Evolutionary conservation across 2,888 invertebrate species (phyloP).

Genomic region (Tetrapedia diversipes): DNA sequence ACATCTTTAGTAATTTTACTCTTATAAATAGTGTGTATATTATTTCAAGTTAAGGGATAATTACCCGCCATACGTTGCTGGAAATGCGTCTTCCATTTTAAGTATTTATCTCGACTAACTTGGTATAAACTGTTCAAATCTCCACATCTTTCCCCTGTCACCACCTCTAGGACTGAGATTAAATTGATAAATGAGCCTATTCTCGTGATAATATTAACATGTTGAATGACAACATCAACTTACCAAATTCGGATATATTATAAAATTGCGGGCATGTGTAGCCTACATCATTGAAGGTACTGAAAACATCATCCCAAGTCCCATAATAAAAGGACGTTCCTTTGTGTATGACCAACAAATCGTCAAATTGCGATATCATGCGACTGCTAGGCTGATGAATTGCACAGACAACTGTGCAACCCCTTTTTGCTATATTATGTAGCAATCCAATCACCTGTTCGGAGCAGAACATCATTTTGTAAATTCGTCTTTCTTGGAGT

Average conservation of each 20-base stretch:
- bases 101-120: slow-evolving; percentile 34
- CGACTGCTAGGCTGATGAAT: slow-evolving; percentile 92
- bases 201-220: neutral
- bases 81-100: slow-evolving; percentile 11
- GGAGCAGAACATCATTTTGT: neutral
- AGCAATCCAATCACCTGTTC: slow-evolving; percentile 85
- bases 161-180: slow-evolving; percentile 86
- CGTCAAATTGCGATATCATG: slow-evolving; percentile 89
- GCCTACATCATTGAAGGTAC: slow-evolving; percentile 85
- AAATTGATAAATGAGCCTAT: neutral
- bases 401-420: slow-evolving; percentile 90
- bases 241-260: slow-evolving; percentile 91
- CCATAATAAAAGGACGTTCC: slow-evolving; percentile 89
- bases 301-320: slow-evolving; percentile 85
- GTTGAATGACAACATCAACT: slow-evolving; percentile 1
- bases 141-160: slow-evolving; percentile 84
- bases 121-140: slow-evolving; percentile 80
- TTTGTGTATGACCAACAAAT: slow-evolving; percentile 87
- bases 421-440: slow-evolving; percentile 86
- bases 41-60: neutral
- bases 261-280: slow-evolving; percentile 90
- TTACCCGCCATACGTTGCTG: slow-evolving; percentile 22
- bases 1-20: neutral
- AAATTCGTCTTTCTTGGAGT: neutral
- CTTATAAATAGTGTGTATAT: neutral